These are phyloP conservation scores for Manis javanica DNA, from an alignment of 2,797 vertebrate genomes.

Conservation along the genomic window DNA sequence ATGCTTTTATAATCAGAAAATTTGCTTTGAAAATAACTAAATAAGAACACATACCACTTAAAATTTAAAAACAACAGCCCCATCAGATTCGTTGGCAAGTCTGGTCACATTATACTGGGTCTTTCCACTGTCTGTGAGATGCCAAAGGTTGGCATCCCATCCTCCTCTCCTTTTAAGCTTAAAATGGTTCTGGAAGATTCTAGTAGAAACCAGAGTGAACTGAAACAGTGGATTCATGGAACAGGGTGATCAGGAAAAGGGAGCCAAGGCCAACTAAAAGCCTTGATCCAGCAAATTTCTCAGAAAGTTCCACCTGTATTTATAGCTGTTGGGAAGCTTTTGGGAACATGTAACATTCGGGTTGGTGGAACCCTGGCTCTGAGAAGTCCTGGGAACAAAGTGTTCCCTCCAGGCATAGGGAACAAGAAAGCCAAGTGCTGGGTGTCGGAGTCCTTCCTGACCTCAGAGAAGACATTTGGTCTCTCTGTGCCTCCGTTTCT, in stretches of 20 bases:
- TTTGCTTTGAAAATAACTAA: conserved; percentile 68
- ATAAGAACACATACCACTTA: conserved; percentile 56
- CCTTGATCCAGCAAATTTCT: conserved; percentile 53
- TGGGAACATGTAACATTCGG: neutral
- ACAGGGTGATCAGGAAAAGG: neutral
- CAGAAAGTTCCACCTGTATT: conserved; percentile 49
- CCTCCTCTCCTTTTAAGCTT: conserved; percentile 21
- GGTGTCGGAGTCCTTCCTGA: neutral
- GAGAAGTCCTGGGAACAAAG: neutral
- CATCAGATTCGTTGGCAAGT: neutral
- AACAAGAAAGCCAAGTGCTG: neutral
- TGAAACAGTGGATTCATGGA: conserved; percentile 52
- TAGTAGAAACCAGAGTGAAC: conserved; percentile 67
- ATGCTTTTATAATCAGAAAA: conserved; percentile 63
- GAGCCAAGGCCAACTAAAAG: conserved; percentile 56
- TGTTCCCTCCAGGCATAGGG: neutral
- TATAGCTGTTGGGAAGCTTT: conserved; percentile 57
- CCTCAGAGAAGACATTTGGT: neutral
- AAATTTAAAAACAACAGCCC: conserved; percentile 49
- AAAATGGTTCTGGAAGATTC: conserved; percentile 68
- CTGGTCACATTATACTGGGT: neutral
- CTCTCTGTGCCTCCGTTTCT: neutral
- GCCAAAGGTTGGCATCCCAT: neutral
- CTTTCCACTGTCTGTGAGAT: conserved; percentile 34
- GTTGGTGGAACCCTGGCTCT: neutral